Evolutionary conservation across 2,113 vertebrate species (phyloP), one percentile per base, ranked within the genome.

Genomic region (Nycticorax nycticorax): DNA sequence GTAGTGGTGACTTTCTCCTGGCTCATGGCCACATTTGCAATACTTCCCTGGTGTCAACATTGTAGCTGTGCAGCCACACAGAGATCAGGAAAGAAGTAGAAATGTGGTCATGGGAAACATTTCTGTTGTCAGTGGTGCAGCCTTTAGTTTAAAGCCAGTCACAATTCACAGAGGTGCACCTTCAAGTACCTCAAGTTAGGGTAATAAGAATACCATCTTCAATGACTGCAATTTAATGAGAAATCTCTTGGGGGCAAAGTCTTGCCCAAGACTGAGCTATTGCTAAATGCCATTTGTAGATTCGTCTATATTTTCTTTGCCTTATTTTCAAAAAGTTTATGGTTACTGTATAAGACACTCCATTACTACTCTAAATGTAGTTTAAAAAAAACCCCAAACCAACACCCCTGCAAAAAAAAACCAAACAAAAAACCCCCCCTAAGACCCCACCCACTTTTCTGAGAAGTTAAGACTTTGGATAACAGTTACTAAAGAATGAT

Each of bases 1-100:
- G 80, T 76, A 81, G 63, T 7, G 0, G 8, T 76, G 69, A 35
- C 55, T 55, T 71, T 76, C 69, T 76, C 32, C 53, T 76, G 93
- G 85, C 93, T 75, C 7, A 1, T 9, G 14, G 63, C 89, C 85
- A 48, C 14, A 0, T 53, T 53, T 33, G 16, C 35, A 75, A 0
- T 26, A 12, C 62, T 57, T 84, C 48, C 33, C 24, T 24, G 35
- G 48, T 0, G 0, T 63, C 59, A 57, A 1, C 8, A 2, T 14
- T 43, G 32, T 18, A 37, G 24, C 76, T 50, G 41, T 43, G 15
- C 37, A 37, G 30, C 57, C 35, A 33, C 28, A 11, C 47, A 41
- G 35, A 30, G 52, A 3, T 30, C 1, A 1, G 37, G 30, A 48
- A 43, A 20, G 59, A 47, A 59, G 56, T 5, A 43, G 48, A 48